Conservation (phyloP, 2,113 vertebrate genomes). For the Scolopax mira region DNA sequence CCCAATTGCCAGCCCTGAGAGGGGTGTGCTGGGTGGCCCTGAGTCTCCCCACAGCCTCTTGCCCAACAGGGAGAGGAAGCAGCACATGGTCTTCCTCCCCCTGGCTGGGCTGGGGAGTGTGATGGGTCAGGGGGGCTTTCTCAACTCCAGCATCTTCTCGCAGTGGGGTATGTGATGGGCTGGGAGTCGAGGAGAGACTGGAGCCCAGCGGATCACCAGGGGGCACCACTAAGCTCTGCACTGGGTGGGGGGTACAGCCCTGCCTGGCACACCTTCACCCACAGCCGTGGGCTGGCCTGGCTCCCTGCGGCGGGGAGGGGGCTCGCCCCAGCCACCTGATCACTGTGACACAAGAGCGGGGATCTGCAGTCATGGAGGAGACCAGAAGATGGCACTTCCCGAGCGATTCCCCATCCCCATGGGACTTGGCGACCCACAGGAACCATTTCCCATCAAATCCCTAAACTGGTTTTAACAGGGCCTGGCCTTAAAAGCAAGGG, state of each 20-base stretch:
- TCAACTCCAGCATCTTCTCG: background rate
- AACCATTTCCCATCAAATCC: background rate
- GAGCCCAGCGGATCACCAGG: background rate
- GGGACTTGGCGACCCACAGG: background rate
- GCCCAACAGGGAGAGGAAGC: background rate
- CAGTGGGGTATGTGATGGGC: background rate
- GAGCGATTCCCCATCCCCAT: background rate
- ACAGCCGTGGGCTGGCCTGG: background rate
- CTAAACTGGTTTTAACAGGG: background rate
- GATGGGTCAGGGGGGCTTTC: background rate
- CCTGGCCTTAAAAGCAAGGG: background rate
- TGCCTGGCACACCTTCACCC: background rate
- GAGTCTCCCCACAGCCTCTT: background rate
- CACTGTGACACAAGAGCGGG: constrained; percentile 47
- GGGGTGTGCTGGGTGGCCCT: background rate
- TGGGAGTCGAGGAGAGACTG: background rate
- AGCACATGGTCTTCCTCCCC: background rate
- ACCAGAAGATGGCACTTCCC: background rate
- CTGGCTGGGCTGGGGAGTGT: background rate
- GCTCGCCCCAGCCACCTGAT: background rate
- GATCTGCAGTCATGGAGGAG: constrained; percentile 2
- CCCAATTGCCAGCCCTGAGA: background rate
- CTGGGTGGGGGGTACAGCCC: background rate
- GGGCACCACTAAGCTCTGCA: background rate
- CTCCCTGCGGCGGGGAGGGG: background rate